phyloP scores from a whole-genome alignment of 2,888 invertebrate species.

The Aphelenchoides bicaudatus region DNA sequence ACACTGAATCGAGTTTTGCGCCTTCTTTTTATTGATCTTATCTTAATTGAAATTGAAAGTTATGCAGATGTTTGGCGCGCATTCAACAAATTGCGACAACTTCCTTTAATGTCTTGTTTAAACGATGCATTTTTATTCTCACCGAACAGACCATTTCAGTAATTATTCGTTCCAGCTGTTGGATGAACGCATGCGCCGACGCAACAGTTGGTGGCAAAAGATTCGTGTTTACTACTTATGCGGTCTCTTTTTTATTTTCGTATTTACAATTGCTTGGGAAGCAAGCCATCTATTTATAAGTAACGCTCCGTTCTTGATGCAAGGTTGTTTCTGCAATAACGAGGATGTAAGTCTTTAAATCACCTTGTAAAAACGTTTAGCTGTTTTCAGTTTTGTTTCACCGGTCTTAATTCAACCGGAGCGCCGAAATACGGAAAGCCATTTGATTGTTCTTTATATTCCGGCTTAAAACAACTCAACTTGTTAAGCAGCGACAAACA shows the following conservation, averaged over 20 bases:
- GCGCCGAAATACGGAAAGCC: neutral
- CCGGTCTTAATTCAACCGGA: neutral
- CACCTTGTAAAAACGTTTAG: neutral
- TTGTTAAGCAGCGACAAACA: neutral
- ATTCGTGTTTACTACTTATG: neutral
- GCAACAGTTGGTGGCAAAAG: neutral
- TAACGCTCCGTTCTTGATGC: neutral
- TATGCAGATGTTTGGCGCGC: too few species aligned
- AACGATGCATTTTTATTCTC: too few species aligned
- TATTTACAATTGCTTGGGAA: neutral
- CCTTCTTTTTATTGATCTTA: too few species aligned
- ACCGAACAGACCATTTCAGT: too few species aligned
- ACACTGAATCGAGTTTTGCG: too few species aligned
- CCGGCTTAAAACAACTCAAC: neutral
- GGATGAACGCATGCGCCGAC: conserved; percentile 1
- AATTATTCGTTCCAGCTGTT: too few species aligned
- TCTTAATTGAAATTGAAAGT: too few species aligned
- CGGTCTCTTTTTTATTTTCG: neutral
- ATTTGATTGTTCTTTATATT: neutral
- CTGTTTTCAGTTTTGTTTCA: conserved; percentile 13
- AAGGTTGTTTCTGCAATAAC: conserved; percentile 2
- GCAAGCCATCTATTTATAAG: neutral
- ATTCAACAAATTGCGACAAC: too few species aligned
- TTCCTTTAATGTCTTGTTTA: too few species aligned
- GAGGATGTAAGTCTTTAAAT: neutral